These are phyloP conservation scores for Rhopalosiphum nymphaeae DNA, from an alignment of 2,888 invertebrate genomes.

Conservation along the genomic window DNA sequence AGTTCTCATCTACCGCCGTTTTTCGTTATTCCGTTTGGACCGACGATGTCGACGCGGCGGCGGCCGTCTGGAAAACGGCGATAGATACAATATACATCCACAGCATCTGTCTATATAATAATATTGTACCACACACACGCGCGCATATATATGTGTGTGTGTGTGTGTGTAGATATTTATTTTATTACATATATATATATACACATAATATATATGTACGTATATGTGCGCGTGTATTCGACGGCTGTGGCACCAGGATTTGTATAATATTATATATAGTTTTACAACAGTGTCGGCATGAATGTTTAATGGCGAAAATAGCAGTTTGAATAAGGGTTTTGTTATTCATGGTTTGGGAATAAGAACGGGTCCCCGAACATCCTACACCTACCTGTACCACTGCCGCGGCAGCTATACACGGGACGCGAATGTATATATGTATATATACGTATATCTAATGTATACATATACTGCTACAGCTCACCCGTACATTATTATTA, in stretches of 20 bases:
- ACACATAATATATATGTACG: neutral
- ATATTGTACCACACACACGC: neutral
- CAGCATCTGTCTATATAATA: neutral
- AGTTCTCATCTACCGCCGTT: neutral
- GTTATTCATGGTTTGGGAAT: slow-evolving; percentile 65
- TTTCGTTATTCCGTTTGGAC: neutral
- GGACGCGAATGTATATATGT: neutral
- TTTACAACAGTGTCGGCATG: slow-evolving; percentile 63
- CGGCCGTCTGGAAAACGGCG: neutral
- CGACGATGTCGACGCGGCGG: neutral
- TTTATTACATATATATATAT: neutral
- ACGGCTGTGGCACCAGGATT: slow-evolving; percentile 44
- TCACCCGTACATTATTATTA: neutral
- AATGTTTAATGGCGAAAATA: slow-evolving; percentile 65
- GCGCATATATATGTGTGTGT: neutral
- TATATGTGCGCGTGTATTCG: neutral
- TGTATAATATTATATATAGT: slow-evolving; percentile 58
- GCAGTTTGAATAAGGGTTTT: slow-evolving; percentile 65
- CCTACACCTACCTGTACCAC: neutral
- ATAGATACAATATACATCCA: neutral
- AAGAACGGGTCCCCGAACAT: slow-evolving; percentile 63
- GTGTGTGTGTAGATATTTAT: neutral
- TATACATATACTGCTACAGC: neutral
- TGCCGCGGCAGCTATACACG: neutral
- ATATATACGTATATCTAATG: neutral